Evolutionary conservation across 2,888 invertebrate genomes (phyloP).

Genomic region (Linnaemya tessellans): DNA sequence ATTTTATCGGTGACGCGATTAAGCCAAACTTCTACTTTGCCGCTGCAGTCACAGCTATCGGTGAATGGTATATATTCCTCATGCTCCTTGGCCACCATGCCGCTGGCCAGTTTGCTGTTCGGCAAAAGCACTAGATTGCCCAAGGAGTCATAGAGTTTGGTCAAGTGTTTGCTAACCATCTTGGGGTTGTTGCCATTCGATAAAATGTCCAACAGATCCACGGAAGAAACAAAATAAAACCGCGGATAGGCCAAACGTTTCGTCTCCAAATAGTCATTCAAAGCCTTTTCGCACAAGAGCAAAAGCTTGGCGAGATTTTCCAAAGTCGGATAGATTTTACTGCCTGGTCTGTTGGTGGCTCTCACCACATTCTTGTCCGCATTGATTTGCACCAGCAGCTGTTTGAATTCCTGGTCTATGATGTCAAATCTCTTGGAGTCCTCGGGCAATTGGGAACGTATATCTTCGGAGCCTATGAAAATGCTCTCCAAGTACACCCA

Average conservation of each 20-base stretch:
- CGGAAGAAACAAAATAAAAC: constrained; percentile 97
- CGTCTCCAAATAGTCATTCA: constrained; percentile 97
- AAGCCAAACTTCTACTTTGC: constrained; percentile 96
- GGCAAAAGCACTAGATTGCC: constrained; percentile 87
- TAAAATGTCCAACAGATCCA: constrained; percentile 92
- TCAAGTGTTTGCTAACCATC: constrained; percentile 90
- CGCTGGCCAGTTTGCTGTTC: constrained; percentile 87
- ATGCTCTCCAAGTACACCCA: constrained; percentile 98
- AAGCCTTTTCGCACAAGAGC: constrained; percentile 95
- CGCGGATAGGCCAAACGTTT: constrained; percentile 96
- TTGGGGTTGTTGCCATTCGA: constrained; percentile 93
- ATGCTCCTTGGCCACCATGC: constrained; percentile 94
- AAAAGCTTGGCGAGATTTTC: constrained; percentile 89
- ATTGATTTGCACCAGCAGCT: constrained; percentile 86
- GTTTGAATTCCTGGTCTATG: constrained; percentile 94
- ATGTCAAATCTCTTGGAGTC: constrained; percentile 94
- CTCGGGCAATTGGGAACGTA: constrained; percentile 94
- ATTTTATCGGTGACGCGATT: constrained; percentile 93
- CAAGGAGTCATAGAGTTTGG: constrained; percentile 96
- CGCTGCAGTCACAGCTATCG: constrained; percentile 91
- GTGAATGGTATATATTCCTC: constrained; percentile 87
- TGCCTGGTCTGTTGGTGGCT: constrained; percentile 90
- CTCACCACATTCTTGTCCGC: constrained; percentile 92
- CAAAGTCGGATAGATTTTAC: constrained; percentile 89
- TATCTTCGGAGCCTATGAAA: constrained; percentile 97